Evolutionary conservation across 1,140 invertebrate genomes (phyloP), one percentile per base, ranked within the genome.

Genomic region (Probaryconus sp.): DNA sequence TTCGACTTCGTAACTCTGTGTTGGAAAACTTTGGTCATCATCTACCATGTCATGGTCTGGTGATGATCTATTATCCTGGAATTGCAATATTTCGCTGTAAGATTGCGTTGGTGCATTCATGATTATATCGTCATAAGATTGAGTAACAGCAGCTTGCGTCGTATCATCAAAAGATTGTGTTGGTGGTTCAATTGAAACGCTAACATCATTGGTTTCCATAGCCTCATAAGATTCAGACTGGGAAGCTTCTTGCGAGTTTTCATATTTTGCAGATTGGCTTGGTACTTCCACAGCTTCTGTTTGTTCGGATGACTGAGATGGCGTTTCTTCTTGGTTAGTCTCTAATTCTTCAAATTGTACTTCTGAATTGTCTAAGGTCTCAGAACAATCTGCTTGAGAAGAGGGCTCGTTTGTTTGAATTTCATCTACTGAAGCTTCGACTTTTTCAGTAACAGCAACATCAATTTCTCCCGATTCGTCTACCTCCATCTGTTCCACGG

Each of bases 11-110:
- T 86, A 88, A 28, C 84, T 88, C 26, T 88, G 85, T 0, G 81
- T 87, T 0, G 86, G 85, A 5, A 88, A 88, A 35, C 80, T 84
- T 5, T 81, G 81, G 63, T 87, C 83, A 13, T 87, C 85, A 3
- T 69, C 55, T 0, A 30, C 11, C 0, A 83, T 78, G 1, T 78
- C 77, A 0, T 68, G 30, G 1, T 78, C 76, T 2, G 61, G 40
- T 1, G 37, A 51, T 3, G 67, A 47, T 17, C 76, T 73, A 1
- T 79, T 81, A 0, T 81, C 79, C 9, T 82, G 78, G 18, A 72
- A 69, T 20, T 83, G 77, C 35, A 84, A 71, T 0, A 82, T 72
- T 31, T 87, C 82, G 5, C 83, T 85, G 16, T 82, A 87, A 0
- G 86, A 88, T n/a, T 88, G 85, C 0, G 82, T 87, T 0, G 84